Conservation (phyloP, 2,888 invertebrate genomes). For the Idaea straminata region DNA sequence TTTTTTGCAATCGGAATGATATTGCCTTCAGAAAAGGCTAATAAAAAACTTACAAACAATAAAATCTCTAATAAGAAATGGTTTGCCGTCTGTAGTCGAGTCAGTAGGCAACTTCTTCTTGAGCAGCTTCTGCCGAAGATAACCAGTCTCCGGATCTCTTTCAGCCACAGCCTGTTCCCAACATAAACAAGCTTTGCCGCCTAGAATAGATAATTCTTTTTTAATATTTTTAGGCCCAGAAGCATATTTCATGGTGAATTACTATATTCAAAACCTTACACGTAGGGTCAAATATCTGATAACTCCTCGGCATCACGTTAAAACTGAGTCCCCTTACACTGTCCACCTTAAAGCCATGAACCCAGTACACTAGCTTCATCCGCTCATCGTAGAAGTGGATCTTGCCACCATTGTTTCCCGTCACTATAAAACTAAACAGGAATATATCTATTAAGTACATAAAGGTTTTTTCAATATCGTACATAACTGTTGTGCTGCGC, state of each 20-base stretch:
- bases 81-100: slow-evolving; percentile 64
- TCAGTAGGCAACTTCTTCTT: slow-evolving; percentile 68
- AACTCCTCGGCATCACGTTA: slow-evolving; percentile 61
- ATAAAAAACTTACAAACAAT: slow-evolving; percentile 70
- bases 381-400: slow-evolving; percentile 81
- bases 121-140: slow-evolving; percentile 49
- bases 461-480: not conserved
- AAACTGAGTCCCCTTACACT: slow-evolving; percentile 75
- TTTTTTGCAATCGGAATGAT: too few relatives aligned
- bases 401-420: slow-evolving; percentile 76
- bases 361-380: slow-evolving; percentile 80
- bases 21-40: not conserved
- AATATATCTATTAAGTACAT: not conserved
- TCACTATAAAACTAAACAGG: slow-evolving; percentile 69
- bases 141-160: slow-evolving; percentile 48
- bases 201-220: slow-evolving; percentile 31
- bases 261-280: slow-evolving; percentile 39
- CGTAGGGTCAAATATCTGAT: slow-evolving; percentile 54
- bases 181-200: slow-evolving; percentile 56
- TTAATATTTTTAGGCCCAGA: not conserved
- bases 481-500: slow-evolving; percentile 17
- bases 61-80: slow-evolving; percentile 78
- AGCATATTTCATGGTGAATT: not conserved
- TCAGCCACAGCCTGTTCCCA: slow-evolving; percentile 58
- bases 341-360: slow-evolving; percentile 68